Base-by-base conservation (phyloP, 2,888 invertebrate genomes). In the Parapristionchus giblindavisi region DNA sequence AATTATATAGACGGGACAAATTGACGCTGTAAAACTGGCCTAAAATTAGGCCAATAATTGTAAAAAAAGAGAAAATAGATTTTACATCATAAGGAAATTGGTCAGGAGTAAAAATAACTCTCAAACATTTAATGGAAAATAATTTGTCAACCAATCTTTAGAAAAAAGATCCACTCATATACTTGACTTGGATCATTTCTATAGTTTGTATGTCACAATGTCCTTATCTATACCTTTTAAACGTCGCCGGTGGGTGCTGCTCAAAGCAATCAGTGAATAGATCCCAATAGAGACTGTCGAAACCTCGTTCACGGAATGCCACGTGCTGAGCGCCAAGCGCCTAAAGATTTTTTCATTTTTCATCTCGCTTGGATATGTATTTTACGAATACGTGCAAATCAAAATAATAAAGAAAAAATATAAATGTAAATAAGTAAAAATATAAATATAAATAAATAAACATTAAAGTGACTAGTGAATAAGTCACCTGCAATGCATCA, bases 181-280 rank as follows among this genome's bases (percentile, higher is more conserved):
- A n/a, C n/a, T n/a, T n/a, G n/a, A n/a, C n/a, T n/a, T n/a, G n/a
- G n/a, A n/a, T n/a, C n/a, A n/a, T n/a, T n/a, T n/a, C n/a, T n/a
- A n/a, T n/a, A n/a, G n/a, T n/a, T n/a, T n/a, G n/a, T 51, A 77
- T 38, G 24, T 80, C 80, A 5, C 73, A 68, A 29, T 75, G 76
- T 66, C 78, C 14, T 51, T 51, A 51, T n/a, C n/a, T n/a, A n/a
- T 14, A 72, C 72, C 29, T 81, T 52, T 77, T 77, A 71, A 83
- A 83, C 11, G 81, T 77, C 11, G 81, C 77, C 3, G 83, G 83
- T 14, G 79, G 81, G 60, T 83, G 80, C 54, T 79, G 65, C 63
- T 83, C 83, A 66, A 83, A 83, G 60, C 80, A 81, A 66, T 83
- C 83, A 1, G 83, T 82, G 74, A 82, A 83, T 11, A 81, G 76